phyloP scores from a whole-genome alignment of 2,888 invertebrate species.

The Pseudolycoriella hygida region DNA sequence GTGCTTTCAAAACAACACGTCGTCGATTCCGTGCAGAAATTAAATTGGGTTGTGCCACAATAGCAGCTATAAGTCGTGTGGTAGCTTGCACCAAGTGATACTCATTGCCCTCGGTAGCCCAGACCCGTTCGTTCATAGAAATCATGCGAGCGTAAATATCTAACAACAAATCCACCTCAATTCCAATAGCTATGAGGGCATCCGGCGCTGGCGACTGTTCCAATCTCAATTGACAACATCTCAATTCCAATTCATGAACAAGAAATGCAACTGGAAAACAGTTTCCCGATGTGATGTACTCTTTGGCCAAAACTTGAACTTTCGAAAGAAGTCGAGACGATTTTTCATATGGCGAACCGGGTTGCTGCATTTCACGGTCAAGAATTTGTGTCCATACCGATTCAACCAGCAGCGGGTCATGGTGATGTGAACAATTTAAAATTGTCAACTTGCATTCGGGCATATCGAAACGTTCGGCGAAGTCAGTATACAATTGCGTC shows the following conservation, averaged over 20 bases:
- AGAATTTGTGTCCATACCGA: slow-evolving; percentile 82
- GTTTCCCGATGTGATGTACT: slow-evolving; percentile 66
- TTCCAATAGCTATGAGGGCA: slow-evolving; percentile 56
- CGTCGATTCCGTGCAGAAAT: slow-evolving; percentile 34
- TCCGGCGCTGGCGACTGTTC: slow-evolving; percentile 59
- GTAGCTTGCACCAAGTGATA: slow-evolving; percentile 68
- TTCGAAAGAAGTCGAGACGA: slow-evolving; percentile 55
- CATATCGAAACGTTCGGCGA: slow-evolving; percentile 75
- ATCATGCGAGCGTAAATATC: slow-evolving; percentile 70
- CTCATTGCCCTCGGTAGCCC: slow-evolving; percentile 72
- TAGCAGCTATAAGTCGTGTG: slow-evolving; percentile 48
- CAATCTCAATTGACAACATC: slow-evolving; percentile 53
- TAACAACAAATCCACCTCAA: slow-evolving; percentile 58
- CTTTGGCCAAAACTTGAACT: slow-evolving; percentile 54
- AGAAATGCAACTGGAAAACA: slow-evolving; percentile 82
- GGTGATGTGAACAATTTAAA: slow-evolving; percentile 85
- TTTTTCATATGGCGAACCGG: slow-evolving; percentile 32
- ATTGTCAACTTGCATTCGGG: slow-evolving; percentile 92
- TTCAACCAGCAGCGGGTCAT: slow-evolving; percentile 73
- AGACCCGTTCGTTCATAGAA: slow-evolving; percentile 67
- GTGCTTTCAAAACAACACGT: slow-evolving; percentile 46
- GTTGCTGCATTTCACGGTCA: slow-evolving; percentile 36
- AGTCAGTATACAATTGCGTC: slow-evolving; percentile 80
- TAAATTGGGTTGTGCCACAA: slow-evolving; percentile 42
- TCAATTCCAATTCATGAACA: slow-evolving; percentile 60